Percentiles rank a stretch among this genome's conserved stretches.
Evolutionary conservation across 2,888 invertebrate species (phyloP).

Genomic region (Laspeyria flexula): DNA sequence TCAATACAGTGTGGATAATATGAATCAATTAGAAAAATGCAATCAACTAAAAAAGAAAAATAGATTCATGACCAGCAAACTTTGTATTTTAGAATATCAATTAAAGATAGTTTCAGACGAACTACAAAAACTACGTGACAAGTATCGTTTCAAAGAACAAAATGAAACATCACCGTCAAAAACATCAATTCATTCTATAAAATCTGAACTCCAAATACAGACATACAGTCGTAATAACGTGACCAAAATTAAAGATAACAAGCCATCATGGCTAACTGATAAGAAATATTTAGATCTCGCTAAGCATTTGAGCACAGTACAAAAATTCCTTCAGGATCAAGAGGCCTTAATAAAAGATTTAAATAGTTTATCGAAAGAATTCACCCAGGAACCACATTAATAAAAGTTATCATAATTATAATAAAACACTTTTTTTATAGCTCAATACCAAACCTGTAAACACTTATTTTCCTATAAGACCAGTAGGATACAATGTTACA

Average conservation of each 20-base stretch:
- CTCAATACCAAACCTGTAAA: no score
- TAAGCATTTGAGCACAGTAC: slow-evolving; percentile 58
- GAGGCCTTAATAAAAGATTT: slow-evolving; percentile 57
- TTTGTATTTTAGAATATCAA: slow-evolving; percentile 57
- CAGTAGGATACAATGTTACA: no score
- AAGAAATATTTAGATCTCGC: slow-evolving; percentile 46
- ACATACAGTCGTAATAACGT: slow-evolving; percentile 19
- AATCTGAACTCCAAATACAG: slow-evolving; percentile 27
- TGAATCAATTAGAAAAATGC: slow-evolving; percentile 52
- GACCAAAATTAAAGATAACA: slow-evolving; percentile 27
- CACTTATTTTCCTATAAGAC: no score
- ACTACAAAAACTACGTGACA: slow-evolving; percentile 45
- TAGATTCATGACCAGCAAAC: slow-evolving; percentile 59
- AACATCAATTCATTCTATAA: slow-evolving; percentile 10
- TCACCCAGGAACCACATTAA: slow-evolving; percentile 15
- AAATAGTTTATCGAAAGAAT: slow-evolving; percentile 49
- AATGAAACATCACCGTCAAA: neutral
- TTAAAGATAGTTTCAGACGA: slow-evolving; percentile 49
- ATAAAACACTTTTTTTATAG: neutral
- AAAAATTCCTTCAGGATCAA: slow-evolving; percentile 62
- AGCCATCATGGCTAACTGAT: slow-evolving; percentile 12
- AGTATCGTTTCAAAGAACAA: slow-evolving; percentile 21
- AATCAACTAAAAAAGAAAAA: slow-evolving; percentile 59
- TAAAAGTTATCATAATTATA: neutral
- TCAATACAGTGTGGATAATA: slow-evolving; percentile 60